phyloP scores from a whole-genome alignment of 2,888 invertebrate genomes.

The Elysia crispata region DNA sequence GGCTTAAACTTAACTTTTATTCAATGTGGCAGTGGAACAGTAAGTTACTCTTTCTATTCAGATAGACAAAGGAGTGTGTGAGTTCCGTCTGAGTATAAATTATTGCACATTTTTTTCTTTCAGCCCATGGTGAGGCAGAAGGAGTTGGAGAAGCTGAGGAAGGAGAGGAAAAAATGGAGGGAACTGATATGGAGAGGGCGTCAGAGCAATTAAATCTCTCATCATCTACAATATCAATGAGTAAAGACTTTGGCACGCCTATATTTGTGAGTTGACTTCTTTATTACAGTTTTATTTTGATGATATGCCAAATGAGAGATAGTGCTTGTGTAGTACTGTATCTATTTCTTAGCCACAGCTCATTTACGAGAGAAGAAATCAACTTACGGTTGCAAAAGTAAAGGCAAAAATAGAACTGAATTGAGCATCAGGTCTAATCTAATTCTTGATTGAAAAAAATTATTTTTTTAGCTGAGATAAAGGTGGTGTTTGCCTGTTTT shows the following conservation, averaged over 20 bases:
- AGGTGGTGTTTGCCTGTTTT: too few species aligned
- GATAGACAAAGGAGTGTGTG: too few species aligned
- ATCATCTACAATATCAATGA: conserved; percentile 57
- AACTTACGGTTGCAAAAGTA: too few species aligned
- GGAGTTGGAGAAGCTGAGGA: conserved; percentile 51
- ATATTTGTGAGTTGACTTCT: conserved; percentile 56
- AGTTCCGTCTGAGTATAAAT: too few species aligned
- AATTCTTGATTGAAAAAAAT: too few species aligned
- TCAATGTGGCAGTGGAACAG: conserved; percentile 31
- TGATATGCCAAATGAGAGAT: too few species aligned
- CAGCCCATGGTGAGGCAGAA: conserved; percentile 46
- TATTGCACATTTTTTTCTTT: neutral
- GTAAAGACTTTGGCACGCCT: conserved; percentile 68
- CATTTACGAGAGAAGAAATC: too few species aligned
- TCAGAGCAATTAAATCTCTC: neutral
- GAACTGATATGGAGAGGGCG: conserved; percentile 9
- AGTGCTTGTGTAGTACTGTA: too few species aligned
- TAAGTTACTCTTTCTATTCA: too few species aligned
- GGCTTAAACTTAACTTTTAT: neutral
- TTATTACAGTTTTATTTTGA: neutral
- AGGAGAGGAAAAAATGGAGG: conserved; percentile 48
- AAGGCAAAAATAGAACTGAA: neutral
- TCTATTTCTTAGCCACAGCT: too few species aligned
- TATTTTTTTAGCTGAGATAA: too few species aligned
- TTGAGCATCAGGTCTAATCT: too few species aligned